phyloP scores from a whole-genome alignment of 1,140 invertebrate species.

The Papilio helenus region DNA sequence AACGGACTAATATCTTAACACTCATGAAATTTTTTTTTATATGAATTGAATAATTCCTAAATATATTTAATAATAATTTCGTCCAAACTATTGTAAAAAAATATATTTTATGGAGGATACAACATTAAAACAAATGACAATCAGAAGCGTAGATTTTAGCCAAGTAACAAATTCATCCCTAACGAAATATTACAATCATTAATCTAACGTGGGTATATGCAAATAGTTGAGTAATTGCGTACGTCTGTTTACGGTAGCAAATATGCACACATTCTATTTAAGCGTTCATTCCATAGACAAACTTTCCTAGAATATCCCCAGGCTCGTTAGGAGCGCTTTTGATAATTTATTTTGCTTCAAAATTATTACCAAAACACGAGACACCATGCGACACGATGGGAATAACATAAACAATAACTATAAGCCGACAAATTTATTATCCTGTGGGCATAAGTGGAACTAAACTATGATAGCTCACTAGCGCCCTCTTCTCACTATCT shows the following conservation, averaged over 20 bases:
- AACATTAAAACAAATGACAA: background rate
- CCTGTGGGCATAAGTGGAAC: no score
- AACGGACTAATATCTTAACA: no score
- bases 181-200: constrained; percentile 60
- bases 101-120: background rate
- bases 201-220: constrained; percentile 56
- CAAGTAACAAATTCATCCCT: constrained; percentile 44
- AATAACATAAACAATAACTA: no score
- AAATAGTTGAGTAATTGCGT: constrained; percentile 64
- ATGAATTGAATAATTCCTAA: no score
- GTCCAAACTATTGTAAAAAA: no score
- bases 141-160: background rate
- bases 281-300: constrained; percentile 17
- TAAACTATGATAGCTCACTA: no score
- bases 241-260: constrained; percentile 49
- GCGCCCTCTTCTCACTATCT: no score
- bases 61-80: no score
- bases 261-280: constrained; percentile 31
- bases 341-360: constrained; percentile 26
- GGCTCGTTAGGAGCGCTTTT: constrained; percentile 28
- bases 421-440: no score
- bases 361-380: background rate
- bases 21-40: no score
- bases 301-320: constrained; percentile 19
- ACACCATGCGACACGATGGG: background rate